Base-by-base conservation (phyloP, 2,113 vertebrate species). In the Etheostoma cragini region DNA sequence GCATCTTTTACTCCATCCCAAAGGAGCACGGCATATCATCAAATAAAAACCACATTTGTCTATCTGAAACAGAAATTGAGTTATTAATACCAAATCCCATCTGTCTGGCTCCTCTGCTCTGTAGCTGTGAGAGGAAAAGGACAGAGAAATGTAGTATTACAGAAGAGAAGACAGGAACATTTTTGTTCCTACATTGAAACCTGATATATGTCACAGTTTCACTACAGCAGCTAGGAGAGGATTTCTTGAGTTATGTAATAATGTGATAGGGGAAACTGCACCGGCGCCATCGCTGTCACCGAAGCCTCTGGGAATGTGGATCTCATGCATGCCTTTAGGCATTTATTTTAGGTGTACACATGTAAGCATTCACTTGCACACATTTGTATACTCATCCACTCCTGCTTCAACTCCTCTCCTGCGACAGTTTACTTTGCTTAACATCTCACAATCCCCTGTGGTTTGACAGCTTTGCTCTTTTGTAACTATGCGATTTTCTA, bases 171-270 rank as follows among this genome's bases (percentile, higher is more conserved):
- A 88, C 84, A 71, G 78, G 56, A 82, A 72, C 72, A 66, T 57
- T 85, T 75, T 67, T 76, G 74, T 86, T 74, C 64, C 52, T 57
- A 8, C 71, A 61, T 54, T 49, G 62, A 80, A 73, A 81, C 63
- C 73, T 86, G 76, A 88, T 82, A 91, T 84, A 85, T 83, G 82
- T 76, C 86, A 82, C 67, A 78, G 54, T 62, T 88, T 84, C 22
- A 72, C 73, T 49, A 35, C 78, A 75, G 71, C 69, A 80, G 57
- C 61, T 16, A 11, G 33, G 69, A 76, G 46, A 66, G 14, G 14
- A 56, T 56, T 72, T 57, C 57, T 54, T 26, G 21, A 60, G 70
- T 89, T 85, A 78, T 24, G 4, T 66, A 89, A 90, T 30, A 22
- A 24, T 24, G 14, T 54, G 52, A 76, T 13, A 80, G 50, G 65